Base-by-base conservation (phyloP, 1,140 invertebrate genomes). In the Drosophila asahinai region DNA sequence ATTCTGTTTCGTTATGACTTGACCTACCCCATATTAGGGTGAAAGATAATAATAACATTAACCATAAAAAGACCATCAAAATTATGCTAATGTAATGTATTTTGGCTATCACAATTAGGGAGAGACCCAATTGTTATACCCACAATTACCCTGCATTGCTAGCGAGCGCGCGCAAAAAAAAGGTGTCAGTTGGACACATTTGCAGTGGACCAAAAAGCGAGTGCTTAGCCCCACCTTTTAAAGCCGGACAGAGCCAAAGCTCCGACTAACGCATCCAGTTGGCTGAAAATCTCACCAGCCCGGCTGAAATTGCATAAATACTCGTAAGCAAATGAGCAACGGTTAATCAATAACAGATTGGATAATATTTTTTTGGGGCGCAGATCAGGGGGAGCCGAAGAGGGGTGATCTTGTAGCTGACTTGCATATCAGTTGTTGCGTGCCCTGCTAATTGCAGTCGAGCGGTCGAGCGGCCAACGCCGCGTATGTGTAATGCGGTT, bases 291-390 rank as follows among this genome's bases (percentile, higher is more conserved):
- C 11, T n/a, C 40, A 7, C 64, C 25, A 9, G 58, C n/a, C 60
- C 30, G 27, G 59, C 30, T 59, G 60, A 63, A 90, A 89, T 90
- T 90, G 86, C 86, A 91, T 90, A 89, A 89, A 90, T 80, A 52
- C 30, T 67, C 40, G 47, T 40, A 90, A 70, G 86, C 86, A 90
- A 90, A 90, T 90, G 82, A 82, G 80, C 86, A 90, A 75, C 86
- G 75, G 86, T 86, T 89, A 90, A 90, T 90, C 86, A 90, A 90
- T 90, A 90, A 72, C 61, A 72, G 86, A 90, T 90, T 90, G 86
- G 74, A 90, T 90, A 90, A 90, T 90, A 86, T 51, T 42, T 51
- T 66, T 65, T 77, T 33, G 45, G 33, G 19, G 12, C 48, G 19
- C 55, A 19, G 27, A 22, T 33, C 36, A 12, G 49, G 25, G n/a